phyloP scores from a whole-genome alignment of 1,140 invertebrate species.

The Acyrthosiphon pisum region DNA sequence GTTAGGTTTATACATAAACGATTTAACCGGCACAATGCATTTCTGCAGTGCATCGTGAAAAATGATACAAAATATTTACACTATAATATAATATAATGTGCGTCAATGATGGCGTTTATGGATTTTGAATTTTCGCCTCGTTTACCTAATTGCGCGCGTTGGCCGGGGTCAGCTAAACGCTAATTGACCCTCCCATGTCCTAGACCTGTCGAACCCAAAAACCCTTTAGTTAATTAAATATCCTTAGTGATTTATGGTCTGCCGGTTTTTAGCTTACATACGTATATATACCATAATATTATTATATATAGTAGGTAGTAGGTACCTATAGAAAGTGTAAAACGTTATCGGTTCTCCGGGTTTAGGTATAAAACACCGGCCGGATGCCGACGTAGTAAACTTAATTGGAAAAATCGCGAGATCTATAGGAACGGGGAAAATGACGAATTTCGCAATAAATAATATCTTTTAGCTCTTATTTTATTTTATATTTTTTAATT shows the following conservation, averaged over 20 bases:
- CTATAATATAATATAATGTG: not conserved
- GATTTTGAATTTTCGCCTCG: slow-evolving; percentile 49
- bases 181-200: slow-evolving; percentile 44
- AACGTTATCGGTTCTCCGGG: not conserved
- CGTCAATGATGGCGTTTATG: not conserved
- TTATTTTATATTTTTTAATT: not conserved
- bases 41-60: not conserved
- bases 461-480: not conserved
- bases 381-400: not conserved
- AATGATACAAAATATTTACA: not conserved
- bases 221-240: slow-evolving; percentile 55
- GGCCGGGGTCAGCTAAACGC: slow-evolving; percentile 12
- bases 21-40: not conserved
- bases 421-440: not conserved
- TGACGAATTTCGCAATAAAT: not conserved
- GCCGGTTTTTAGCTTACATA: not conserved
- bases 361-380: not conserved
- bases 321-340: not conserved
- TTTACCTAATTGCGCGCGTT: slow-evolving; percentile 25
- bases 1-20: too few relatives aligned
- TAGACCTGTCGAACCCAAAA: slow-evolving; percentile 48
- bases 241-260: slow-evolving; percentile 45
- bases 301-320: not conserved
- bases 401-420: not conserved
- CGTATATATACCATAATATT: too few relatives aligned